phyloP scores from a whole-genome alignment of 2,888 invertebrate species.

The Stomorhina lunata region DNA sequence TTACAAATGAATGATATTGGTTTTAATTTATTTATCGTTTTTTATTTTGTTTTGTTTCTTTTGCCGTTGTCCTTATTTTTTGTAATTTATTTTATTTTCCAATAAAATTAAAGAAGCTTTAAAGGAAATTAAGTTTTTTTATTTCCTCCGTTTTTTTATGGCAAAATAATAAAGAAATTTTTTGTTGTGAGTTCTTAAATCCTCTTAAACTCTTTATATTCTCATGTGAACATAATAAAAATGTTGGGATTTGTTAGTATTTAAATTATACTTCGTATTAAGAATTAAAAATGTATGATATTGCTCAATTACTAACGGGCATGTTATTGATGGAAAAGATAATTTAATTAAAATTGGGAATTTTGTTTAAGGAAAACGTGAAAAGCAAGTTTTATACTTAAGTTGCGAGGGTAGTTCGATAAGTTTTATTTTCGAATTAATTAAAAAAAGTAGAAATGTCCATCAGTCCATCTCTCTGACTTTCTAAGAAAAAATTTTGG shows the following conservation, averaged over 20 bases:
- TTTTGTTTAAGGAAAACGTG: not conserved
- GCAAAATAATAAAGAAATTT: not conserved
- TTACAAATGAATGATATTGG: constrained; percentile 5
- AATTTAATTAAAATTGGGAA: not conserved
- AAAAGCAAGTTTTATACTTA: too few species aligned
- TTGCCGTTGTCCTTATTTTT: not conserved
- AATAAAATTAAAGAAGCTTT: constrained; percentile 16
- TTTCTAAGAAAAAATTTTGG: too few species aligned
- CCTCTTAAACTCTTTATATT: not conserved
- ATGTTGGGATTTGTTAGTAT: not conserved
- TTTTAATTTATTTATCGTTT: not conserved
- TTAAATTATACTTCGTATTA: too few species aligned
- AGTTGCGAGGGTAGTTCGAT: too few species aligned
- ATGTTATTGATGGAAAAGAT: not conserved
- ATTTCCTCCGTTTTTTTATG: not conserved
- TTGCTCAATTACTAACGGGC: too few species aligned
- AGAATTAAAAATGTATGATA: too few species aligned
- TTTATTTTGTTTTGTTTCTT: not conserved
- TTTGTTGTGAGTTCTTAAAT: not conserved
- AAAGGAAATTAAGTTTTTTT: not conserved
- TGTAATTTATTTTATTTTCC: not conserved
- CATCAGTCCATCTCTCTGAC: too few species aligned
- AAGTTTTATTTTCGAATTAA: too few species aligned
- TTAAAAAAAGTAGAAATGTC: too few species aligned
- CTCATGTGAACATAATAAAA: too few species aligned